These are phyloP conservation scores for Hypocryptadius cinnamomeus DNA, from an alignment of 2,113 vertebrate genomes.

Conservation along the genomic window DNA sequence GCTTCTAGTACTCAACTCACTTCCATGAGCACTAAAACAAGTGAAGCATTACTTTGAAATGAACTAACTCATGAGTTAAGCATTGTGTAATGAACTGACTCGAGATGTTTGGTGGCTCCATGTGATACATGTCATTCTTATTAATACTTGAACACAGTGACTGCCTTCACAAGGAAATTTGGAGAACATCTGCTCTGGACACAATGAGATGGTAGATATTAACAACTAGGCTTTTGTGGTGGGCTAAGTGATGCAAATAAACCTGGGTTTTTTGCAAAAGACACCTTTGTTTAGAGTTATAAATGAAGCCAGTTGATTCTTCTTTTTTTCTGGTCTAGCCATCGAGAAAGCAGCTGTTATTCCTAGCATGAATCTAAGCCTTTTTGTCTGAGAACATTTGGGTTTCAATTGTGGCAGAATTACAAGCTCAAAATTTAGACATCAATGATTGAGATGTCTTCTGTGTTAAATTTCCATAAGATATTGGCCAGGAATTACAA, in stretches of 20 bases:
- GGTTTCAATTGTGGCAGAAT: slow-evolving; percentile 6
- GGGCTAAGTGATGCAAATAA: neutral
- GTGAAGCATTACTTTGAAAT: slow-evolving; percentile 11
- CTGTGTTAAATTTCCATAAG: neutral
- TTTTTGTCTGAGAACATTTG: slow-evolving; percentile 23
- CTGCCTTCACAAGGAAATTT: neutral
- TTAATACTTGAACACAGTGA: neutral
- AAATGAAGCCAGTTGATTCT: slow-evolving; percentile 26
- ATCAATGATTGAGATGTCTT: neutral
- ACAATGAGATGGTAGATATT: neutral
- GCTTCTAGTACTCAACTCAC: neutral
- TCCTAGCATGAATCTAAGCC: slow-evolving; percentile 37
- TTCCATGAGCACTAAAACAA: slow-evolving; percentile 18
- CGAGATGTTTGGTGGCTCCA: neutral
- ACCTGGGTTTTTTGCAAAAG: slow-evolving; percentile 1
- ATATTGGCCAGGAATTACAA: neutral
- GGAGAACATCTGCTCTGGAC: neutral
- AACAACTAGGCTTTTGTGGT: slow-evolving; percentile 37
- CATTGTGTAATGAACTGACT: neutral
- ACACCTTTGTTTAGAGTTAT: slow-evolving; percentile 34
- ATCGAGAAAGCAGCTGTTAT: slow-evolving; percentile 14
- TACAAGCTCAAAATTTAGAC: slow-evolving; percentile 8
- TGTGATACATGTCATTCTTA: neutral
- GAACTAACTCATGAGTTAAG: neutral
- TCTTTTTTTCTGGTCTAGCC: neutral